Conservation (phyloP, 2,888 invertebrate genomes). For the Lumbricus terrestris region DNA sequence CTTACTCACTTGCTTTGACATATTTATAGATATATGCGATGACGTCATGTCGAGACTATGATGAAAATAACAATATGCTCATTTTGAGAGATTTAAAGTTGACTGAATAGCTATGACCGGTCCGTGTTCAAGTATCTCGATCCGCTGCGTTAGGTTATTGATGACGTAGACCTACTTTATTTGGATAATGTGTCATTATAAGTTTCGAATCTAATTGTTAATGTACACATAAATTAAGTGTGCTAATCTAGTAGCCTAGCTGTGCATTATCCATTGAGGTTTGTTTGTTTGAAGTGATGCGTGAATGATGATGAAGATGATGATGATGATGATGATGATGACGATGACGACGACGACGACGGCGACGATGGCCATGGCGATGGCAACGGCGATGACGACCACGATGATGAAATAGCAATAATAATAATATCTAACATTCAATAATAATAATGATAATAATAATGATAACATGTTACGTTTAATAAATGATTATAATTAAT, state of each 20-base stretch:
- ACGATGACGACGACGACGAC: too few relatives aligned
- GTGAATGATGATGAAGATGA: not conserved
- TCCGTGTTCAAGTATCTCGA: not conserved
- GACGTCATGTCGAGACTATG: not conserved
- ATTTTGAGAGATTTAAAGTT: not conserved
- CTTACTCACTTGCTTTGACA: not conserved
- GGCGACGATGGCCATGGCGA: too few relatives aligned
- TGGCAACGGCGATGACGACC: too few relatives aligned
- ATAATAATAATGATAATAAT: too few relatives aligned
- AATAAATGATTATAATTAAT: not conserved
- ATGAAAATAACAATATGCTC: too few relatives aligned
- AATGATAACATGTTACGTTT: too few relatives aligned
- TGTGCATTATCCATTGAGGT: not conserved
- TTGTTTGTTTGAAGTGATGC: not conserved
- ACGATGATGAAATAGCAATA: too few relatives aligned
- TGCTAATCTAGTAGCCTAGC: not conserved
- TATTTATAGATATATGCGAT: not conserved
- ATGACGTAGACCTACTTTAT: not conserved
- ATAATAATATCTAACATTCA: too few relatives aligned
- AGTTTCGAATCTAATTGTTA: too few relatives aligned
- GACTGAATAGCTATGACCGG: not conserved
- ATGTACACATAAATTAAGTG: not conserved
- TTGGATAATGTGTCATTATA: too few relatives aligned
- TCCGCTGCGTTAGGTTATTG: not conserved
- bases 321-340: not conserved